A percentile compares a stretch with the other conserved stretches of the same genome.
These are phyloP conservation scores for Drosophila setifemur DNA, from an alignment of 1,140 invertebrate species.

Conservation along the genomic window DNA sequence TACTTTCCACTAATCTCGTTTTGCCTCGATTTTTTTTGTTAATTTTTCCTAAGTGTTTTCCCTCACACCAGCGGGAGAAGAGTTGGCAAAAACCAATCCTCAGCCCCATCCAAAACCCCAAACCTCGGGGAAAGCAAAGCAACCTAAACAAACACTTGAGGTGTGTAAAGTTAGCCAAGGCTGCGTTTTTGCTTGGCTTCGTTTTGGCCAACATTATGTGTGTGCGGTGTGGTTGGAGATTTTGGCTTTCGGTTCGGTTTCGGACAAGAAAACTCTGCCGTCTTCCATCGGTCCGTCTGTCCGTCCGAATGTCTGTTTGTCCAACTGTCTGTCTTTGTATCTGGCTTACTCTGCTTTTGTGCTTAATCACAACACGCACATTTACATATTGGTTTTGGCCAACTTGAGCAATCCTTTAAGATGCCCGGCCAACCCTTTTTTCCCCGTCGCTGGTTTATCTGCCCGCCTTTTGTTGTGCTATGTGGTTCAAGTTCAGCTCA, in stretches of 20 bases:
- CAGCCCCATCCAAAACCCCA: too few species aligned
- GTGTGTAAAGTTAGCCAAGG: slow-evolving; percentile 79
- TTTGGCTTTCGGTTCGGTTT: slow-evolving; percentile 37
- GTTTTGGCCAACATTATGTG: slow-evolving; percentile 56
- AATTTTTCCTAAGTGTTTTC: slow-evolving; percentile 30
- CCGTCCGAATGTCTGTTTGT: neutral
- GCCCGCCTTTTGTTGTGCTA: slow-evolving; percentile 26
- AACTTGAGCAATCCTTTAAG: slow-evolving; percentile 81
- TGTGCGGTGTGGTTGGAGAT: slow-evolving; percentile 43
- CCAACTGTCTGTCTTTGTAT: slow-evolving; percentile 32
- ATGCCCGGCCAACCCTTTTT: slow-evolving; percentile 58
- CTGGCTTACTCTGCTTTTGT: slow-evolving; percentile 59
- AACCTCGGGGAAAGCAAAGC: slow-evolving; percentile 59
- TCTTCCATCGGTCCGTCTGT: neutral
- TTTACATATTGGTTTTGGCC: slow-evolving; percentile 80
- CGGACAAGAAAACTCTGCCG: slow-evolving; percentile 32
- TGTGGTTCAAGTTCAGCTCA: slow-evolving; percentile 63
- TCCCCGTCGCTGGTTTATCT: slow-evolving; percentile 59
- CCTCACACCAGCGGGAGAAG: neutral
- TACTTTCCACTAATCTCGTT: slow-evolving; percentile 10
- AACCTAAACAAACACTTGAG: slow-evolving; percentile 80
- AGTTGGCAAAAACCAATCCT: slow-evolving; percentile 16
- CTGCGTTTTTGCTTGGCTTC: slow-evolving; percentile 68
- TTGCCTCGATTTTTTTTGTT: slow-evolving; percentile 4
- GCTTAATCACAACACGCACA: slow-evolving; percentile 81